Evolutionary conservation across 92 coral and sea anemone species (phyloP).

Genomic region (Muricea muricata): DNA sequence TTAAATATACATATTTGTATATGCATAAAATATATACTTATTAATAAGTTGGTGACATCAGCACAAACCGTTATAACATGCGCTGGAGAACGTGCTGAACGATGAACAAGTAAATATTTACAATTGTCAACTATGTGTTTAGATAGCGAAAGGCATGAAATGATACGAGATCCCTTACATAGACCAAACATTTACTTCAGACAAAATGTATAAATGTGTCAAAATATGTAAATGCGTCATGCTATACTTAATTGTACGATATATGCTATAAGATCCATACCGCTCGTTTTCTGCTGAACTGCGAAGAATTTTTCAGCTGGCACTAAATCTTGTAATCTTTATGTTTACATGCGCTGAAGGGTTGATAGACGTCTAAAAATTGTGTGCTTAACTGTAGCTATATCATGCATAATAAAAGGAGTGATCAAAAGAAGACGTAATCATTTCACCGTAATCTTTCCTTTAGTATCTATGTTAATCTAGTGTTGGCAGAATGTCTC

Average conservation of each 20-base stretch:
- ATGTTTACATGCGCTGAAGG: neutral
- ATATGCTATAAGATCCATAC: too few species aligned
- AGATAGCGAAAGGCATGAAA: neutral
- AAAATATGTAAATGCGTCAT: too few species aligned
- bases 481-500: conserved; percentile 16
- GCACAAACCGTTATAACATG: neutral
- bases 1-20: too few species aligned
- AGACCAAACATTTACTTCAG: neutral
- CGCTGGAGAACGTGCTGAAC: neutral
- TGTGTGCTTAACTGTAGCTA: too few species aligned
- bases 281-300: neutral
- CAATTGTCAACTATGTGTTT: neutral
- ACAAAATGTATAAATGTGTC: neutral
- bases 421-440: neutral
- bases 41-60: neutral
- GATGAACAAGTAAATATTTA: neutral
- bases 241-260: too few species aligned
- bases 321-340: neutral
- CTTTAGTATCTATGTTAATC: conserved; percentile 30
- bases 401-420: too few species aligned
- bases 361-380: conserved; percentile 4
- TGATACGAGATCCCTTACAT: neutral
- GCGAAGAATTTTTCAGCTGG: neutral
- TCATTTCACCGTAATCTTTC: neutral
- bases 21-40: neutral